A percentile compares a stretch with the other conserved stretches of the same genome.
Conservation (phyloP, 2,888 invertebrate species). For the Thymelicus lineola region DNA sequence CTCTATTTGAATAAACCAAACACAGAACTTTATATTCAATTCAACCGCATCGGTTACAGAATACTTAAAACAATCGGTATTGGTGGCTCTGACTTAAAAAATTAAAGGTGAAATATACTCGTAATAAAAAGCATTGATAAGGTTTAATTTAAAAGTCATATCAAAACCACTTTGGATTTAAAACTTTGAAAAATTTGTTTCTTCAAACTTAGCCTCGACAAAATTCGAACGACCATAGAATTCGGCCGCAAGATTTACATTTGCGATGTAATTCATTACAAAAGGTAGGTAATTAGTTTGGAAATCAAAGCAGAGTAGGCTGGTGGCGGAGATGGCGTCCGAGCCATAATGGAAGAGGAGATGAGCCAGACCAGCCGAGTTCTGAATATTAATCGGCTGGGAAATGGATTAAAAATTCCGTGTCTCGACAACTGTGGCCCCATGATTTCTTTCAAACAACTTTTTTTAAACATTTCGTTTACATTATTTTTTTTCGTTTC, state of each 20-base stretch:
- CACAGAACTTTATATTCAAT: constrained; percentile 7
- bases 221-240: constrained; percentile 35
- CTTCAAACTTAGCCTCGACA: constrained; percentile 13
- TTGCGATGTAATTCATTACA: constrained; percentile 49
- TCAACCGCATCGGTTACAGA: too few species aligned
- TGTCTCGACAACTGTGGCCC: constrained; percentile 71
- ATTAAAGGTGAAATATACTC: too few species aligned
- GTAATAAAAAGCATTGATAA: too few species aligned
- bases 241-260: constrained; percentile 47
- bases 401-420: constrained; percentile 86
- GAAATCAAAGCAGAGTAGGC: constrained; percentile 74
- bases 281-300: constrained; percentile 78
- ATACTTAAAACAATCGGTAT: too few species aligned
- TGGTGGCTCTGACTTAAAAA: too few species aligned
- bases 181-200: not conserved
- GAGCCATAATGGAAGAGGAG: constrained; percentile 81
- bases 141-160: too few species aligned
- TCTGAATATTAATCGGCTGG: constrained; percentile 85
- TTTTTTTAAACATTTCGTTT: constrained; percentile 83
- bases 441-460: constrained; percentile 78
- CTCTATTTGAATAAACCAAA: constrained; percentile 31
- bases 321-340: constrained; percentile 65
- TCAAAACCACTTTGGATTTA: too few species aligned
- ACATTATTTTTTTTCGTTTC: constrained; percentile 76
- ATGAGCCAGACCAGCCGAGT: constrained; percentile 84